Base-by-base conservation (phyloP, 30 jellyfish, hydroid and myxozoan genomes). In the Mastigias papua region DNA sequence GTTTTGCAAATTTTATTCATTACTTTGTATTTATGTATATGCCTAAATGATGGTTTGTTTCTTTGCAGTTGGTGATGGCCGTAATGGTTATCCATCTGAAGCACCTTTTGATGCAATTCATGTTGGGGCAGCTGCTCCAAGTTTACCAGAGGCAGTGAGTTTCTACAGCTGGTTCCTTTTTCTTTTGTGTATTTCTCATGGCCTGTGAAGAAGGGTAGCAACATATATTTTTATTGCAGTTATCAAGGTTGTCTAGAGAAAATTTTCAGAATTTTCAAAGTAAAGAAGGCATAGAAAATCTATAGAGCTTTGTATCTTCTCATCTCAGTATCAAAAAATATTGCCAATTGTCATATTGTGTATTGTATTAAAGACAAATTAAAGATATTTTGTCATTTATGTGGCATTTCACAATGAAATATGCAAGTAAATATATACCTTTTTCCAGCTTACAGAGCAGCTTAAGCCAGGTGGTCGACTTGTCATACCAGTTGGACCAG, bases 41-140 rank as follows among this genome's bases (percentile, higher is more conserved):
- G 67, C 67, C 17, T n/a, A n/a, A n/a, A n/a, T 51, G 27, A 4
- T 51, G 17, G 5, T 5, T 1, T 10, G 27, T 51, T 51, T 5
- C 27, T 51, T 63, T 63, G 74, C 66, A 96, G 99, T 85, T 82
- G 98, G 98, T 35, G 99, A 96, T 92, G 99, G 99, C 0, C 85
- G 99, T 34, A 58, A 87, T 16, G 99, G 99, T 10, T 89, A 89
- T 86, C 34, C 80, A 2, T 76, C 91, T 64, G 98, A 95, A 34
- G 97, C 98, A 54, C 99, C 99, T 2, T 96, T 63, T 77, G 98
- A 96, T 86, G 99, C 98, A 29, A 96, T 96, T 2, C 98, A 96
- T 70, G 99, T 96, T 32, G 99, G 99, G 1, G 99, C 99, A 51
- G 98, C 98, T 49, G 98, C 98, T 17, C 97, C 99, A 13, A 73